Evolutionary conservation across 2,113 vertebrate genomes (phyloP), one percentile per base, ranked within the genome.

Genomic region (Corydoras maculifer): DNA sequence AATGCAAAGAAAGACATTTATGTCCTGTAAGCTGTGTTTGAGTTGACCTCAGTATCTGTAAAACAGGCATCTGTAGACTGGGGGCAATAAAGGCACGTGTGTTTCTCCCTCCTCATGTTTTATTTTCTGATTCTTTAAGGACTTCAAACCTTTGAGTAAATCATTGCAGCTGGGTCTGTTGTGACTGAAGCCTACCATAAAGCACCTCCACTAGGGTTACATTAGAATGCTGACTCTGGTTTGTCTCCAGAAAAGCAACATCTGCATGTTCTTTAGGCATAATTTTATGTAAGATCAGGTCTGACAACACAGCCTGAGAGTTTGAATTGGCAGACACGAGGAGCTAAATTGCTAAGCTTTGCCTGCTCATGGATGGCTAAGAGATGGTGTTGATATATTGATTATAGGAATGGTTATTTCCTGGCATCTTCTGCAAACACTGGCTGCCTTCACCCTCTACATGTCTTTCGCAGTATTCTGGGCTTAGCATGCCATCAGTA

Each of bases 301-400:
- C 82, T 18, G 83, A 84, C 0, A 91, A 84, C 0, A 86, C 8
- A 3, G 65, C 29, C 30, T 72, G 93, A 80, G 93, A 94, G 0
- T 92, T 94, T 32, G 94, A 88, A 69, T 97, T 92, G 0, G 94
- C 90, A 69, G 94, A 90, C 69, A 92, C 94, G 77, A 99, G 82
- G 31, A 97, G 82, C 3, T 95, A 93, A 1, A 99, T 99, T 0
- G 94, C 94, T 68, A 93, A 94, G 83, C 0, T 81, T 86, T 0
- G 93, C 96, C 86, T 98, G 95, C 77, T 97, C 93, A 75, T 91
- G 88, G 73, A 96, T 89, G 76, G 91, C 90, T 8, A 93, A 84
- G 73, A 98, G 84, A 81, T 92, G 63, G 87, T 79, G 68, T 86
- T 90, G 75, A 90, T 85, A 74, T 90, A 84, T 57, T 83, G 87